Evolutionary conservation across 2,888 invertebrate species (phyloP).

Genomic region (Torymus aiolomorphi): DNA sequence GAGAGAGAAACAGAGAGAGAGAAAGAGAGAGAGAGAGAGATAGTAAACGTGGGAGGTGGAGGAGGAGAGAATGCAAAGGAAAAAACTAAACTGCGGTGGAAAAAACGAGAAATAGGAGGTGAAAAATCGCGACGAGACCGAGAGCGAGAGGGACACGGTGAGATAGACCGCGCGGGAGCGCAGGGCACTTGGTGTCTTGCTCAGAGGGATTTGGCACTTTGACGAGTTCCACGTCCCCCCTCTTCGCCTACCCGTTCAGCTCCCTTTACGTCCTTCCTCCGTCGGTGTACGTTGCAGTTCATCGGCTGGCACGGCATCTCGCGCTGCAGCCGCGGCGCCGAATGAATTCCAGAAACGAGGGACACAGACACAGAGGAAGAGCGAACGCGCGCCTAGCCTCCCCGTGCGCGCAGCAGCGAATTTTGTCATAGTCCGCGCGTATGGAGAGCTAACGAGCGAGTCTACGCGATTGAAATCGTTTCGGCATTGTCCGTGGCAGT

Average conservation of each 20-base stretch:
- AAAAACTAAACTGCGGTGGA: background rate
- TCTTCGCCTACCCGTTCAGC: background rate
- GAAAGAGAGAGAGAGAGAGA: constrained; percentile 39
- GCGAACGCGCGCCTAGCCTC: background rate
- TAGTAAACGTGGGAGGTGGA: background rate
- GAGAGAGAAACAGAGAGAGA: constrained; percentile 16
- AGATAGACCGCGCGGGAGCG: background rate
- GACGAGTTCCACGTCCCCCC: constrained; percentile 48
- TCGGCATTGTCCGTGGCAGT: constrained; percentile 60
- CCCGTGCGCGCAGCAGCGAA: background rate
- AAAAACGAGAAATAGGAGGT: background rate
- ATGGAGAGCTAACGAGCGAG: constrained; percentile 39
- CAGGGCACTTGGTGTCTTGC: constrained; percentile 30
- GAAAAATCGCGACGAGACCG: background rate
- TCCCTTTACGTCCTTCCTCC: too few relatives aligned
- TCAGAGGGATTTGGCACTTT: constrained; percentile 57
- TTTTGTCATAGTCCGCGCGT: constrained; percentile 12
- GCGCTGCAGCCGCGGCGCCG: background rate
- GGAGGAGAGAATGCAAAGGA: background rate
- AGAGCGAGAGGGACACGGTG: background rate
- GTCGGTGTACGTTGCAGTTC: constrained; percentile 37
- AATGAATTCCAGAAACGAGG: constrained; percentile 35
- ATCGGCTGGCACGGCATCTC: constrained; percentile 14
- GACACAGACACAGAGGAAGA: constrained; percentile 8
- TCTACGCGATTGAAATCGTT: constrained; percentile 62